These are phyloP conservation scores for Scaptomyza caliginosa DNA, from an alignment of 2,888 invertebrate species.

Conservation along the genomic window DNA sequence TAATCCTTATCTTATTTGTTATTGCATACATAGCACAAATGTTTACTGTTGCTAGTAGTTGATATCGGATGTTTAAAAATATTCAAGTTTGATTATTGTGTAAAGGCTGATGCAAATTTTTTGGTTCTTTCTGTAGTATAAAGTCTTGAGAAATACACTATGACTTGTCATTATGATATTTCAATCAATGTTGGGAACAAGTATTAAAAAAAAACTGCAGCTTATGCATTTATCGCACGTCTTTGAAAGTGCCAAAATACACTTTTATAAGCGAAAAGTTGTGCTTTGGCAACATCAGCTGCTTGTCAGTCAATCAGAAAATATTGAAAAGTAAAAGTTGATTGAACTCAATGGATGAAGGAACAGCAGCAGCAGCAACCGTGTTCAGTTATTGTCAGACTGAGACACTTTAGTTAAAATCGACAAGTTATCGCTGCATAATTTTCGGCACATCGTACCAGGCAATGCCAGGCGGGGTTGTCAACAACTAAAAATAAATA, in stretches of 20 bases:
- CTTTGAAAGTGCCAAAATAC: conserved; percentile 15
- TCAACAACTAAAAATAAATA: conserved; percentile 55
- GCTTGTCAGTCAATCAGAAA: neutral
- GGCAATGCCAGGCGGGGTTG: conserved; percentile 46
- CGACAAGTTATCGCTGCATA: conserved; percentile 51
- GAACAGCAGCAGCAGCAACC: conserved; percentile 6
- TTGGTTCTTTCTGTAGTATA: too few relatives aligned
- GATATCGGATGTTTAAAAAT: too few relatives aligned
- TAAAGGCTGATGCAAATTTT: too few relatives aligned
- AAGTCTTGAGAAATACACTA: too few relatives aligned
- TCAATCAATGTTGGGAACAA: too few relatives aligned
- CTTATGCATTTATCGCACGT: neutral
- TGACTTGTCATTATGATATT: too few relatives aligned
- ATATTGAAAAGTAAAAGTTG: conserved; percentile 28
- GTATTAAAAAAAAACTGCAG: too few relatives aligned
- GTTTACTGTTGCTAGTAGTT: too few relatives aligned
- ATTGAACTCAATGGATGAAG: conserved; percentile 22
- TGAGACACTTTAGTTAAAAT: conserved; percentile 14
- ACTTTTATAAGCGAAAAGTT: conserved; percentile 8
- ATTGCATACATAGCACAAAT: too few relatives aligned
- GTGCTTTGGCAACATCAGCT: conserved; percentile 1
- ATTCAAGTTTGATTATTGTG: too few relatives aligned
- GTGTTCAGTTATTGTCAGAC: conserved; percentile 5
- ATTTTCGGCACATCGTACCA: conserved; percentile 34
- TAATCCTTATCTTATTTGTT: too few relatives aligned